Evolutionary conservation across 2,888 invertebrate genomes (phyloP).

Genomic region (Limnephilus rhombicus): DNA sequence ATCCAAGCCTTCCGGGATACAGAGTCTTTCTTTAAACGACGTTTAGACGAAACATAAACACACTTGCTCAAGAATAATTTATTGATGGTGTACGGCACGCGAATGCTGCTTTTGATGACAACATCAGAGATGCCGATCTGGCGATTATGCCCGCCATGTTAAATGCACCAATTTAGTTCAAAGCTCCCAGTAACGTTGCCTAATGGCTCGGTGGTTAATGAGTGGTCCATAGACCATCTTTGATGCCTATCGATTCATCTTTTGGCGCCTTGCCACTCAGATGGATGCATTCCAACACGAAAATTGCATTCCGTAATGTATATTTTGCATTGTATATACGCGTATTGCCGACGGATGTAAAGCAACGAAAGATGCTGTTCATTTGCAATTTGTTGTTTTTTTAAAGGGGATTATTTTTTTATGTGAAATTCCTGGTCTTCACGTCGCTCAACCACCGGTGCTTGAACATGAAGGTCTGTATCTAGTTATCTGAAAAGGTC

Average conservation of each 20-base stretch:
- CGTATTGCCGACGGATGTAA: not conserved
- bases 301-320: not conserved
- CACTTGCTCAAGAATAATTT: not conserved
- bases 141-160: not conserved
- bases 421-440: not conserved
- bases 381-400: not conserved
- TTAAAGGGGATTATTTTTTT: not conserved
- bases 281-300: not conserved
- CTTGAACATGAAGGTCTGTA: not conserved
- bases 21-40: not conserved
- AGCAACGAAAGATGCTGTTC: not conserved
- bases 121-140: not conserved
- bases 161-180: conserved; percentile 1
- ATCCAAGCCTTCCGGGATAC: not conserved
- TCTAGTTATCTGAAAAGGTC: too few relatives aligned
- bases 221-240: not conserved
- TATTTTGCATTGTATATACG: not conserved
- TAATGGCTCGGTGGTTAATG: not conserved
- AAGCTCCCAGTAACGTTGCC: not conserved
- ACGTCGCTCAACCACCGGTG: not conserved
- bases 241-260: conserved; percentile 1
- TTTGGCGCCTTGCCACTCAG: not conserved
- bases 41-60: not conserved
- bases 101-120: not conserved
- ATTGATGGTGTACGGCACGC: not conserved